Conservation (phyloP, 1,140 invertebrate species). For the Tetranychus cinnabarinus region DNA sequence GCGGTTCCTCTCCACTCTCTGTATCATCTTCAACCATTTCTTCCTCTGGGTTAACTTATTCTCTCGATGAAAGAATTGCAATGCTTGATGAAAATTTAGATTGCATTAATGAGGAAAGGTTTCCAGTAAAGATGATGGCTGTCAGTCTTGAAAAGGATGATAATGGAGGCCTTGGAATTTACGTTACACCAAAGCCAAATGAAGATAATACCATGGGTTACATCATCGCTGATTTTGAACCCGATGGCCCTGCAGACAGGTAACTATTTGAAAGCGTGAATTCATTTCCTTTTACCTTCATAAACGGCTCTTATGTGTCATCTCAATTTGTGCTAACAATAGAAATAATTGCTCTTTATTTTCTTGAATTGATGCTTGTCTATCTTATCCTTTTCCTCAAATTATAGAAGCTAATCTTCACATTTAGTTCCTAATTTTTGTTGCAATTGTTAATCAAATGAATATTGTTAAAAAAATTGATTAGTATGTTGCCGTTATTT, state of each 20-base stretch:
- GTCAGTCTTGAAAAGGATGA: slow-evolving; percentile 33
- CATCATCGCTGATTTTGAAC: slow-evolving; percentile 55
- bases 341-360: too few species aligned
- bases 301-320: not conserved
- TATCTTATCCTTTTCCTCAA: too few species aligned
- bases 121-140: not conserved
- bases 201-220: slow-evolving; percentile 43
- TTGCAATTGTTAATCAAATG: too few species aligned
- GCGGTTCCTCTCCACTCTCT: slow-evolving; percentile 1
- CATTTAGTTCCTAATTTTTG: too few species aligned
- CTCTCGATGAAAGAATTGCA: not conserved
- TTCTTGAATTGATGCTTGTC: too few species aligned
- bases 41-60: not conserved
- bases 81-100: not conserved
- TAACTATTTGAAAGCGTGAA: slow-evolving; percentile 15
- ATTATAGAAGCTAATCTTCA: too few species aligned
- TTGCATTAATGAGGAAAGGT: not conserved
- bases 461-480: too few species aligned
- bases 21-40: not conserved
- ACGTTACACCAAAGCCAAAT: slow-evolving; percentile 48
- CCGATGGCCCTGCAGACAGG: slow-evolving; percentile 48
- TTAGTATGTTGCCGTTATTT: too few species aligned
- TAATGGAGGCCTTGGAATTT: slow-evolving; percentile 50
- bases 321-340: not conserved
- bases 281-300: not conserved